Evolutionary conservation across 2,113 vertebrate genomes (phyloP), one percentile per base, ranked within the genome.

Genomic region (Ardeotis arabs): DNA sequence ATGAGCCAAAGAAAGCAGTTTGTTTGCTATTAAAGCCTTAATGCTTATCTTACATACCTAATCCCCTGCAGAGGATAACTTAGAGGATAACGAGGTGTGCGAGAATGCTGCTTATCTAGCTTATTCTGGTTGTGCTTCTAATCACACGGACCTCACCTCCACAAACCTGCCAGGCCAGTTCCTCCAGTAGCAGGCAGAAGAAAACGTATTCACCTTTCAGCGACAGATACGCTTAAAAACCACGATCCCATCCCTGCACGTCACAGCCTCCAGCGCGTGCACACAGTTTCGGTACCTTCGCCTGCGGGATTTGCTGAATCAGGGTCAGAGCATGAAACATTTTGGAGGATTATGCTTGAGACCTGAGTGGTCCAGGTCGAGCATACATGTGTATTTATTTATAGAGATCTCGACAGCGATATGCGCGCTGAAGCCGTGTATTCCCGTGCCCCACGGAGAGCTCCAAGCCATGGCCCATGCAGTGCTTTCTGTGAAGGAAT

Each of bases 11-110:
- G 95, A 97, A 98, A 98, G 98, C 97, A 98, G 98, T 97, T 97
- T 90, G 96, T 98, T 98, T 98, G 98, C 94, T 96, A 93, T 94
- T 92, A 97, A 98, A 98, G 95, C 93, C 84, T 85, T 96, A 97
- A 98, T 94, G 97, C 97, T 98, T 98, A 97, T 98, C 98, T 97
- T 86, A 90, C 96, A 98, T 90, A 92, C 92, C 94, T 98, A 98
- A 98, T 98, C 97, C 97, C 59, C 93, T 53, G 95, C 90, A 84
- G 97, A 83, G 83, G 96, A 96, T 85, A 93, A 97, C 87, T 97
- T 74, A 56, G 22, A 69, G 98, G 98, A 98, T 98, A 95, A 98
- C 92, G 96, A 95, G 83, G 96, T 97, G 97, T 98, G 91, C 60
- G 2, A 92, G 90, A 95, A 94, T 4, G 70, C 95, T 82, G 49